Base-by-base conservation (phyloP, 2,113 vertebrate genomes). In the Theristicus caerulescens region DNA sequence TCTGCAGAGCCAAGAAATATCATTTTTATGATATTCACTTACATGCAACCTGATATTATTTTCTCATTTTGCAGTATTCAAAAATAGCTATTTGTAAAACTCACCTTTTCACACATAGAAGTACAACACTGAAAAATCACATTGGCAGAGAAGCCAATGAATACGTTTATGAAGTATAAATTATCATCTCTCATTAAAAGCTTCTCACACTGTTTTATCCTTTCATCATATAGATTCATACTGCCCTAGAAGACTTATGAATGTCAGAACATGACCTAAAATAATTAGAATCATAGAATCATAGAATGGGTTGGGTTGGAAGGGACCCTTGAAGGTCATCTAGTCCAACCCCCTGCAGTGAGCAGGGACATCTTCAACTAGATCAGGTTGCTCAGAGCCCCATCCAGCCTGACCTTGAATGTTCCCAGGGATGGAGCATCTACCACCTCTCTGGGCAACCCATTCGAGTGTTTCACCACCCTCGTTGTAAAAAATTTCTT, bases 361-460 rank as follows among this genome's bases (percentile, higher is more conserved):
- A 26, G 17, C 52, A 72, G 36, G 29, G 32, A 51, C 11, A 81
- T 10, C 27, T 70, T 32, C 47, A 77, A 12, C 25, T 7, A 42
- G 25, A 47, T 10, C 36, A 52, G 11, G 32, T 40, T 85, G 36
- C 42, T 76, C 40, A 71, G 36, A 80, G 20, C 8, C 9, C 29
- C 0, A 0, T 36, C 19, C 52, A 82, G 34, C 47, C 14, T 32
- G 26, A 14, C 29, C 17, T 47, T 19, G 64, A 42, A 69, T 58
- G 26, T 77, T 85, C 47, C 42, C 6, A 19, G 20, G 26, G 34
- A 57, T n/a, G 17, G 14, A 31, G 26, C 38, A 58, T 82, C 54
- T 5, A 34, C 19, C 8, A 42, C 42, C 22, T 61, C 24, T 59
- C 57, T 40, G 25, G n/a, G 16, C 10, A 89, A 52, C 18, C 40